Conservation (phyloP, 1,140 invertebrate species). For the Drosophila navojoa region DNA sequence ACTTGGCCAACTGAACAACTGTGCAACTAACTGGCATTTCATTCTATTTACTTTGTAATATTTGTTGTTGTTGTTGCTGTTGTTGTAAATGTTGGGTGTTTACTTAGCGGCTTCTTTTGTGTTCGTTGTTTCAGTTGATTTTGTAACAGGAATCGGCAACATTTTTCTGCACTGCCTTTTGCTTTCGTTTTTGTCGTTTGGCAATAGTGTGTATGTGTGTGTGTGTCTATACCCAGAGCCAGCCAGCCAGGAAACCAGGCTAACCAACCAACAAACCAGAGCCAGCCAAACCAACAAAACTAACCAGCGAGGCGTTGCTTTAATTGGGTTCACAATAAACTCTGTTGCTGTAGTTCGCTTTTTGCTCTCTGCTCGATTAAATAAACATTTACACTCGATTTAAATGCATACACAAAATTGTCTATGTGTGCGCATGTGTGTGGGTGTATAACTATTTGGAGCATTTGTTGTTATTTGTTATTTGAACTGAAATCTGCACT, state of each 20-base stretch:
- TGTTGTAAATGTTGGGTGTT: conserved; percentile 40
- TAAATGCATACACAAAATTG: conserved; percentile 33
- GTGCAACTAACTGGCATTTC: conserved; percentile 30
- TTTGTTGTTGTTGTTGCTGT: conserved; percentile 9
- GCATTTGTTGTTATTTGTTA: conserved; percentile 40
- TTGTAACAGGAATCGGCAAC: conserved; percentile 45
- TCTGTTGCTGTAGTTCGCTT: conserved; percentile 28
- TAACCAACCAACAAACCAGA: conserved; percentile 9
- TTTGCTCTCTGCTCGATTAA: conserved; percentile 35
- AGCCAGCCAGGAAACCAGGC: conserved; percentile 5
- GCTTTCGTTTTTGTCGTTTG: conserved; percentile 23
- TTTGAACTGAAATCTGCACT: conserved; percentile 16
- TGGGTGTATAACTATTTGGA: conserved; percentile 17
- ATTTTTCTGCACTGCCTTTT: conserved; percentile 41
- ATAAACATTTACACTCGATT: conserved; percentile 55
- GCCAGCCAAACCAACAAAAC: conserved; percentile 12
- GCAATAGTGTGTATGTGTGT: conserved; percentile 23
- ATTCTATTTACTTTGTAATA: conserved; percentile 49
- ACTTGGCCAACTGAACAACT: conserved; percentile 20
- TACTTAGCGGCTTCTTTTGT: conserved; percentile 63
- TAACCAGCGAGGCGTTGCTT: conserved; percentile 45
- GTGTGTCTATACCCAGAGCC: conserved; percentile 10
- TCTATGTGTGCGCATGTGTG: conserved; percentile 2
- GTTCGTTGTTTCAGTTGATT: conserved; percentile 56
- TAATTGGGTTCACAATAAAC: conserved; percentile 58